These are phyloP conservation scores for Drosophila limbata DNA, from an alignment of 2,888 invertebrate species.

Conservation along the genomic window DNA sequence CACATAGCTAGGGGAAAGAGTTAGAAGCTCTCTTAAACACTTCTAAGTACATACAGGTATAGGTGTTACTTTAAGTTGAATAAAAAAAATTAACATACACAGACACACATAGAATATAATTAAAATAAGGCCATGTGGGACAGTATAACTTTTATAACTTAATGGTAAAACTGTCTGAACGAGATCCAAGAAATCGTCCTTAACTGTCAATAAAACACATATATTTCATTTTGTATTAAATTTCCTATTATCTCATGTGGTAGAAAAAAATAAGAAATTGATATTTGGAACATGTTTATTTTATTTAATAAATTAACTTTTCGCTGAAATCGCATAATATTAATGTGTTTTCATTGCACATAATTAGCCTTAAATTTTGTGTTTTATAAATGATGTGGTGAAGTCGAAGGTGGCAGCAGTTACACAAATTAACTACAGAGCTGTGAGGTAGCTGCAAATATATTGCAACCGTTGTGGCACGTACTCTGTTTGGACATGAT, in stretches of 20 bases:
- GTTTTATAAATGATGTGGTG: slow-evolving; percentile 43
- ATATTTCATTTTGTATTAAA: background rate
- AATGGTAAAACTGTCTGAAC: background rate
- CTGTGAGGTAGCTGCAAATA: slow-evolving; percentile 53
- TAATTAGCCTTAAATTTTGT: slow-evolving; percentile 20
- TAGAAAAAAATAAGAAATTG: too few species aligned
- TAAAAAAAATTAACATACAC: slow-evolving; percentile 5
- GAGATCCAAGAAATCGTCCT: background rate
- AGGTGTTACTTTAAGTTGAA: background rate
- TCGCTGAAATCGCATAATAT: slow-evolving; percentile 11
- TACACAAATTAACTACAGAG: slow-evolving; percentile 50
- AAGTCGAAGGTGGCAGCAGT: slow-evolving; percentile 43
- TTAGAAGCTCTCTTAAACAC: slow-evolving; percentile 16
- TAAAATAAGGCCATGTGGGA: slow-evolving; percentile 5
- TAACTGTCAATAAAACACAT: background rate
- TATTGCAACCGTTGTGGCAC: slow-evolving; percentile 55
- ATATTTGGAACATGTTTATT: background rate
- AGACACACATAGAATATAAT: slow-evolving; percentile 15
- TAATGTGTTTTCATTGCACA: slow-evolving; percentile 14
- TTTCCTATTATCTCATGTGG: too few species aligned
- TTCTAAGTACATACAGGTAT: background rate
- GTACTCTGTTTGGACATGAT: slow-evolving; percentile 39
- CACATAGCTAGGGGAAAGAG: slow-evolving; percentile 19
- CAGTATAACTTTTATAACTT: background rate
- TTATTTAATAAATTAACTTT: background rate